Percentiles rank a stretch among this genome's conserved stretches.
phyloP scores from a whole-genome alignment of 23 tunicate species.

The Trididemnum nubilum region DNA sequence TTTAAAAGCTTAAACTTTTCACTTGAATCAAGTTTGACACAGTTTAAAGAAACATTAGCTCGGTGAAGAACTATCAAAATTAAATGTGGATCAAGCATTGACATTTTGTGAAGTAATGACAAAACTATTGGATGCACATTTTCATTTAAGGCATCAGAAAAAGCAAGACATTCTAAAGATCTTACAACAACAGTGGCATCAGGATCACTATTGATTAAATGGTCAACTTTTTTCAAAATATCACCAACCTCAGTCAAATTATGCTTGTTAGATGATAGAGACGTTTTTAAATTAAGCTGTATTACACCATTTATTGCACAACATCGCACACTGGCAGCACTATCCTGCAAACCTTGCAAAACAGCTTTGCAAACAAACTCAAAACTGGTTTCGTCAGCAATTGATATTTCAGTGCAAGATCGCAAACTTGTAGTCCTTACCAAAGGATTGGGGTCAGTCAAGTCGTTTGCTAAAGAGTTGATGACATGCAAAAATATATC shows the following conservation, averaged over 20 bases:
- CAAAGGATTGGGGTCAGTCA: slow-evolving; percentile 52
- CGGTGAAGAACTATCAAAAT: slow-evolving; percentile 17
- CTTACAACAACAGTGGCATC: slow-evolving; percentile 63
- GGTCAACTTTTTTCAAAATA: slow-evolving; percentile 14
- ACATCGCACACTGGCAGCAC: slow-evolving; percentile 32
- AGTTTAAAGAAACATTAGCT: slow-evolving; percentile 1
- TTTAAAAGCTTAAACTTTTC: slow-evolving; percentile 49
- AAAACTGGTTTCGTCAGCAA: not conserved
- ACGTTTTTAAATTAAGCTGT: slow-evolving; percentile 7
- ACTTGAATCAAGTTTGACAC: slow-evolving; percentile 4
- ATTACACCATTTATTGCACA: slow-evolving; percentile 37
- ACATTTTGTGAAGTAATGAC: slow-evolving; percentile 33
- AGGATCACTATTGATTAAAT: slow-evolving; percentile 32
- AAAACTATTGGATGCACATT: slow-evolving; percentile 3
- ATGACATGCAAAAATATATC: slow-evolving; percentile 52
- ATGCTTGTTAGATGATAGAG: not conserved
- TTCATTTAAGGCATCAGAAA: not conserved
- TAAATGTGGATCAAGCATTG: slow-evolving; percentile 36
- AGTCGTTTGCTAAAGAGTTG: slow-evolving; percentile 54
- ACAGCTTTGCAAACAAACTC: slow-evolving; percentile 27
- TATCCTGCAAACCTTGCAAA: slow-evolving; percentile 41
- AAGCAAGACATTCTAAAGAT: slow-evolving; percentile 39
- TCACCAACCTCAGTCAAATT: not conserved
- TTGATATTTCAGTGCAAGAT: slow-evolving; percentile 25
- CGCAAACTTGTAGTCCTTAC: slow-evolving; percentile 34